Evolutionary conservation across 2,113 vertebrate genomes (phyloP).

Genomic region (Myxocyprinus asiaticus): DNA sequence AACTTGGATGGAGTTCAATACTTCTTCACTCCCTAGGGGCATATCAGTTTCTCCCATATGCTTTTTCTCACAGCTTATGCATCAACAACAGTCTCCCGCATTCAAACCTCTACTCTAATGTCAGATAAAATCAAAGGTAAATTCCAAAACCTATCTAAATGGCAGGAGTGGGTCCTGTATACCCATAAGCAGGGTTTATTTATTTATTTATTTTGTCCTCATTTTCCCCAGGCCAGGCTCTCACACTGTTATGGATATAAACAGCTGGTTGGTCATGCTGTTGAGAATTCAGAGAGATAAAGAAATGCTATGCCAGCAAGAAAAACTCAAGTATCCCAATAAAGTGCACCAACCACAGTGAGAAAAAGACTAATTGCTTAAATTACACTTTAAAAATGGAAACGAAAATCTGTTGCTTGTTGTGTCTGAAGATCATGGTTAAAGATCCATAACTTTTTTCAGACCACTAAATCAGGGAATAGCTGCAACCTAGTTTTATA

Average conservation of each 20-base stretch:
- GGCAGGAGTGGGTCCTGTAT: neutral
- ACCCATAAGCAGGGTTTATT: neutral
- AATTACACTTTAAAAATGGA: neutral
- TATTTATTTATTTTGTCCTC: neutral
- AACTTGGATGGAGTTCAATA: constrained; percentile 17
- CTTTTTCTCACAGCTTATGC: constrained; percentile 10
- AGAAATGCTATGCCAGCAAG: constrained; percentile 14
- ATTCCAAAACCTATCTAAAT: constrained; percentile 21
- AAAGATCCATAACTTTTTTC: neutral
- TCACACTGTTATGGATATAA: neutral
- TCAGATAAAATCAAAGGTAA: constrained; percentile 26
- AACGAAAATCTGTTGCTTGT: neutral
- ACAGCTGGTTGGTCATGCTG: constrained; percentile 6
- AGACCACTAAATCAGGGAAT: neutral
- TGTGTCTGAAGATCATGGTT: neutral
- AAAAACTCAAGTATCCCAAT: neutral
- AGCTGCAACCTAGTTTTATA: too few relatives aligned
- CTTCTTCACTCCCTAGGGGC: neutral
- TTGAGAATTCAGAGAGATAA: neutral
- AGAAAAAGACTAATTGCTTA: neutral
- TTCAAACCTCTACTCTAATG: constrained; percentile 15
- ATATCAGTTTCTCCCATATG: constrained; percentile 18
- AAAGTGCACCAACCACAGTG: neutral
- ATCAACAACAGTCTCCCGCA: constrained; percentile 4
- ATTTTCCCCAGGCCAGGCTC: neutral